Percentiles rank a stretch among this genome's conserved stretches.
These are phyloP conservation scores for Zosterops borbonicus DNA, from an alignment of 2,113 vertebrate genomes.

Conservation along the genomic window DNA sequence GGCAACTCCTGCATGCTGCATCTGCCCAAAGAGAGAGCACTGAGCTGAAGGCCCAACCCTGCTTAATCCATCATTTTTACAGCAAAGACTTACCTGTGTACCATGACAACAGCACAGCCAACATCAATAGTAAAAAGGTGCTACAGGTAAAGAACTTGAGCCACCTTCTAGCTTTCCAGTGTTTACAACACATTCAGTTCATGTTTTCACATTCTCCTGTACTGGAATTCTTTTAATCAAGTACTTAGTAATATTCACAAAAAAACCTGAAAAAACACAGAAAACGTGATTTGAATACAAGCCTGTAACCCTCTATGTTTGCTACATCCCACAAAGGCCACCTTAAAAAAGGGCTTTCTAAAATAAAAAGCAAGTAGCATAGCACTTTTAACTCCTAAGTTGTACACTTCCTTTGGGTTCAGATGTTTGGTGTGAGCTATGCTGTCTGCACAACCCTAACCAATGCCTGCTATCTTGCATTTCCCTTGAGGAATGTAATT, in stretches of 20 bases:
- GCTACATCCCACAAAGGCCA: background rate
- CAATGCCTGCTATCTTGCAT: background rate
- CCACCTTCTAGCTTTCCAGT: background rate
- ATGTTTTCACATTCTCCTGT: background rate
- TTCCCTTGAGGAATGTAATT: conserved; percentile 34
- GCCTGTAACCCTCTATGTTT: background rate
- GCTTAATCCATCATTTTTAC: background rate
- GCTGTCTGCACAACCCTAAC: background rate
- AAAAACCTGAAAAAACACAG: rapidly evolving
- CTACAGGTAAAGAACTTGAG: background rate
- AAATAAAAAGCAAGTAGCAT: background rate
- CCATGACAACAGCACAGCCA: background rate
- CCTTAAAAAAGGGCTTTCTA: background rate
- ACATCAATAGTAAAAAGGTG: background rate
- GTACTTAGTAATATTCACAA: background rate
- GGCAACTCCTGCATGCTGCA: background rate
- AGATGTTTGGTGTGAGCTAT: background rate
- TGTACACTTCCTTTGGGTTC: background rate
- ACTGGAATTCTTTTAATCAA: background rate
- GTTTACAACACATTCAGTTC: background rate
- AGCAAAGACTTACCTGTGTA: background rate
- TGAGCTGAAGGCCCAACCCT: background rate
- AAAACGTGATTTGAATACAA: background rate
- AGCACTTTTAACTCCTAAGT: background rate
- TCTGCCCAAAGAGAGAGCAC: background rate